These are phyloP conservation scores for Limnephilus marmoratus DNA, from an alignment of 2,888 invertebrate species.

Conservation along the genomic window DNA sequence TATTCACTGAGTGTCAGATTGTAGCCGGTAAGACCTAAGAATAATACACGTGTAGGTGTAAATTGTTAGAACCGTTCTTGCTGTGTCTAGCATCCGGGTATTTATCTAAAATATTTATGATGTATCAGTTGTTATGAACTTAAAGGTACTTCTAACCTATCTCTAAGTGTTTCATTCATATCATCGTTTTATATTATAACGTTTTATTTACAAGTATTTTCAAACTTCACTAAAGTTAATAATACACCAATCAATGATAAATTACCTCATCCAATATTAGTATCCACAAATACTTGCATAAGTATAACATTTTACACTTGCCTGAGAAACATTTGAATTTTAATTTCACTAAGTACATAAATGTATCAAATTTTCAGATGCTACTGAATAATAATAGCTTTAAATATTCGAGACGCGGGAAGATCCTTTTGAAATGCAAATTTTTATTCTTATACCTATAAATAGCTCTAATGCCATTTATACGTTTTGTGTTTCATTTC, in stretches of 20 bases:
- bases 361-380: neutral
- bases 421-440: constrained; percentile 9
- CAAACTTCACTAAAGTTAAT: neutral
- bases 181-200: neutral
- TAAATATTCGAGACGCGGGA: neutral
- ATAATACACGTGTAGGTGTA: neutral
- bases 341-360: neutral
- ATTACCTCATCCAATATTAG: neutral
- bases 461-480: neutral
- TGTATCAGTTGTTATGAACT: neutral
- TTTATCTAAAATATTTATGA: neutral
- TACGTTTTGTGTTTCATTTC: constrained; percentile 32
- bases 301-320: neutral
- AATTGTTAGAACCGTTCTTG: neutral
- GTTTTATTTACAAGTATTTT: neutral
- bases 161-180: neutral
- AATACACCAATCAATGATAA: neutral
- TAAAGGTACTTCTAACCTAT: neutral
- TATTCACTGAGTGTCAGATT: neutral
- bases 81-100: neutral
- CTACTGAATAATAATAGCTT: neutral
- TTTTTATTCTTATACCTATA: neutral
- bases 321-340: neutral
- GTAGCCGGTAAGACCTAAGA: neutral
- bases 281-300: neutral